Evolutionary conservation across 2,888 invertebrate species (phyloP), one percentile per base, ranked within the genome.

Genomic region (Rhorus exstirpatorius): DNA sequence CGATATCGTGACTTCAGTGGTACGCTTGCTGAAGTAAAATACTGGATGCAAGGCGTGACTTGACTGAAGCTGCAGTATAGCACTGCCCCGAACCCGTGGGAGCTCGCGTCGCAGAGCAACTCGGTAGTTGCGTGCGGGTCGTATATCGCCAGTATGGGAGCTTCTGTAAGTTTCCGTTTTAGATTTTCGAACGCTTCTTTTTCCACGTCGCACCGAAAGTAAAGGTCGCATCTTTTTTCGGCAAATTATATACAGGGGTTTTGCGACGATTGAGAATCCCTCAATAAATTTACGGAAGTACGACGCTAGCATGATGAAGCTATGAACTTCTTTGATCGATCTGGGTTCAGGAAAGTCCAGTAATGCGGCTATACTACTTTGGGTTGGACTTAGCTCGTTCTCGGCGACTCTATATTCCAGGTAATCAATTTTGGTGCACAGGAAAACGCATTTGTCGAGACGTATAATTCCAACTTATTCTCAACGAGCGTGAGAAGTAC

Each of bases 1-100:
- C 91, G 88, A 60, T 89, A 90, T 44, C 84, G 88, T 0, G 86
- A 75, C 38, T 0, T 85, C 86, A 0, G 86, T 88, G 0, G 90
- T 89, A 35, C 87, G 79, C 75, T 89, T 89, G 12, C 88, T 89
- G 84, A 89, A 91, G 79, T 89, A 90, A 67, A 89, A 89, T 0
- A 91, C 78, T 0, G 89, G 90, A 26, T 91, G 89, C 24, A 90
- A 81, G 35, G 81, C 79, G 4, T 14, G 68, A 81, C 88, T 85
- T 1, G 55, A 8, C 51, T 90, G 87, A 67, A 75, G 84, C 79
- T 92, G 92, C 65, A 92, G 2, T n/a, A 31, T 31, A 91, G 78
- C 12, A 92, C 87, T 0, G 88, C 87, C 0, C 90, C 91, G 75
- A 53, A 53, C 2, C 53, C 53, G 26, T 53, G 53, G 3, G 53